Conservation (phyloP, 2,888 invertebrate species). For the Petrophora chlorosata region DNA sequence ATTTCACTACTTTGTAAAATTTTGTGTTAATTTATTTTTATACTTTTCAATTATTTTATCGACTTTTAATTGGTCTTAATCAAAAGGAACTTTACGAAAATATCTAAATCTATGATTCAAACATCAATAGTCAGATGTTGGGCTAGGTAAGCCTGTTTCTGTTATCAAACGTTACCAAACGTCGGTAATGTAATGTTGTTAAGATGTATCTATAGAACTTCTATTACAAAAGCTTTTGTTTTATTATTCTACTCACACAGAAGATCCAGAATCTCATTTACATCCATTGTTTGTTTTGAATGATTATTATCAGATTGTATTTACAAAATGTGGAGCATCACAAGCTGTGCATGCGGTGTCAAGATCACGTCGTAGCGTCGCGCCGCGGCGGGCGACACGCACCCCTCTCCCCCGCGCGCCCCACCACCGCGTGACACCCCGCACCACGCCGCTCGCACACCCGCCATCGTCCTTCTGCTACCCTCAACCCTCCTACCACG, state of each 20-base stretch:
- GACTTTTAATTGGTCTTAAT: too few species aligned
- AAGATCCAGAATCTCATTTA: slow-evolving; percentile 16
- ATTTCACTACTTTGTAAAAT: too few species aligned
- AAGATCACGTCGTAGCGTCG: slow-evolving; percentile 76
- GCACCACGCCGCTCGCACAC: slow-evolving; percentile 43
- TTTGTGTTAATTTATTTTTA: too few species aligned
- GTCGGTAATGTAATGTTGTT: too few species aligned
- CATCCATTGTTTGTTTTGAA: slow-evolving; percentile 37
- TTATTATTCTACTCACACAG: slow-evolving; percentile 12
- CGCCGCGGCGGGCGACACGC: slow-evolving; percentile 69
- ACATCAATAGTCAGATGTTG: too few species aligned
- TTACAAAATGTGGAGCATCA: slow-evolving; percentile 60
- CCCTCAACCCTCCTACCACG: slow-evolving; percentile 78
- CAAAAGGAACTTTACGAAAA: too few species aligned
- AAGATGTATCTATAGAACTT: too few species aligned
- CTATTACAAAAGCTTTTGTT: slow-evolving; percentile 12
- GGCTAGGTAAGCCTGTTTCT: too few species aligned
- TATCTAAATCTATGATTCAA: too few species aligned
- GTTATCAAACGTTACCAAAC: too few species aligned
- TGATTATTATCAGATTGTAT: slow-evolving; percentile 48
- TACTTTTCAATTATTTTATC: too few species aligned
- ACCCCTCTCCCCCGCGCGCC: slow-evolving; percentile 49
- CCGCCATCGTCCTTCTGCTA: slow-evolving; percentile 49
- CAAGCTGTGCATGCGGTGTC: slow-evolving; percentile 77
- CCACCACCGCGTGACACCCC: slow-evolving; percentile 48